These are phyloP conservation scores for Dermochelys coriacea DNA, from an alignment of 2,797 vertebrate species.

Conservation along the genomic window DNA sequence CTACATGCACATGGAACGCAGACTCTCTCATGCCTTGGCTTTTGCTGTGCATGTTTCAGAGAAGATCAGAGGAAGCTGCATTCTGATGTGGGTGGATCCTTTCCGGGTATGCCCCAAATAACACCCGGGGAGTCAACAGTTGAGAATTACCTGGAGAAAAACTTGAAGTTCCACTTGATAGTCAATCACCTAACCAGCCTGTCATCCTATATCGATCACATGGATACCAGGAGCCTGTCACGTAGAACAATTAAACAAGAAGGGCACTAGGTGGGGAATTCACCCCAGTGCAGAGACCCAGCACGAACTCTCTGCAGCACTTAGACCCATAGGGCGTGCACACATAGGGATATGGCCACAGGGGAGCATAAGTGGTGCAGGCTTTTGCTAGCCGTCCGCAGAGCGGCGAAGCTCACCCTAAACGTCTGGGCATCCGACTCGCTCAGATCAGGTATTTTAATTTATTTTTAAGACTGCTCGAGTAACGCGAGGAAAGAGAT, in stretches of 20 bases:
- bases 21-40: not conserved
- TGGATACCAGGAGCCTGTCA: fast-evolving
- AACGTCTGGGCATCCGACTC: not conserved
- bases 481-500: not conserved
- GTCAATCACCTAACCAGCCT: fast-evolving
- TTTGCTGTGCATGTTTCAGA: not conserved
- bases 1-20: fast-evolving
- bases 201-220: fast-evolving
- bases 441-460: not conserved
- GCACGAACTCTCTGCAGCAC: not conserved
- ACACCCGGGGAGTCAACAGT: fast-evolving
- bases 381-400: fast-evolving
- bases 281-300: fast-evolving
- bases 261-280: not conserved
- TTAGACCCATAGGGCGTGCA: not conserved
- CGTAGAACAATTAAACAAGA: fast-evolving
- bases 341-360: fast-evolving
- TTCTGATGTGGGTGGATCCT: not conserved
- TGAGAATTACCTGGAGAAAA: not conserved
- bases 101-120: not conserved
- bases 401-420: fast-evolving
- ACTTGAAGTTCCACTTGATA: not conserved
- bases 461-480: fast-evolving
- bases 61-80: not conserved
- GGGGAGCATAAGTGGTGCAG: not conserved